phyloP scores from a whole-genome alignment of 2,888 invertebrate genomes.

The Stenodema calcarata region DNA sequence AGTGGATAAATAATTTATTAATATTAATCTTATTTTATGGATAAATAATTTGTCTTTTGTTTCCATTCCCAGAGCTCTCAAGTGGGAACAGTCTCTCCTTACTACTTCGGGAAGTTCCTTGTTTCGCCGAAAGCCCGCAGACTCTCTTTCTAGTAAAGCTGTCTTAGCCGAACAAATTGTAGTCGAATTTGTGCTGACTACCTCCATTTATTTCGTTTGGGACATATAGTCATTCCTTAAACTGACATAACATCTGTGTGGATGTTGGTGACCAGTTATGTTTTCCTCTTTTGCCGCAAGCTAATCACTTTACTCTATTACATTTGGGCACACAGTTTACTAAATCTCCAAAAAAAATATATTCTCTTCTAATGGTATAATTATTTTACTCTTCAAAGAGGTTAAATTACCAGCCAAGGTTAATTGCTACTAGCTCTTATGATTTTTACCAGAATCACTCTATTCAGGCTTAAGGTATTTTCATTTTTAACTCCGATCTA shows the following conservation, averaged over 20 bases:
- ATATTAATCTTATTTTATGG: too few species aligned
- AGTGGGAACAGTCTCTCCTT: neutral
- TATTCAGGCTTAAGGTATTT: neutral
- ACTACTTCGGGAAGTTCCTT: neutral
- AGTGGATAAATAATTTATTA: too few species aligned
- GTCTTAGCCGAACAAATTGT: neutral
- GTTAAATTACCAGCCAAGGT: too few species aligned
- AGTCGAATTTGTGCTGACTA: neutral
- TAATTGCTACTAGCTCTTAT: too few species aligned
- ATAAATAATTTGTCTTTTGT: too few species aligned
- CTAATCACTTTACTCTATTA: neutral
- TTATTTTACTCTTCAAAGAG: too few species aligned
- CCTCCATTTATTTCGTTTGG: neutral
- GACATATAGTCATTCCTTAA: neutral
- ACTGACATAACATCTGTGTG: neutral
- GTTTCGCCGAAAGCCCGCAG: slow-evolving; percentile 8
- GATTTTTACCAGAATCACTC: too few species aligned
- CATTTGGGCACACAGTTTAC: too few species aligned
- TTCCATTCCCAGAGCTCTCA: neutral
- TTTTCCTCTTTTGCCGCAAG: neutral
- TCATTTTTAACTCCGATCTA: neutral
- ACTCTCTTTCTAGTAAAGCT: neutral
- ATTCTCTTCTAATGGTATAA: too few species aligned
- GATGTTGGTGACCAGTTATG: neutral
- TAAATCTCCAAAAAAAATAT: too few species aligned